Evolutionary conservation across 92 coral and sea anemone species (phyloP), one percentile per base, ranked within the genome.

Genomic region (Heliopora coerulea): DNA sequence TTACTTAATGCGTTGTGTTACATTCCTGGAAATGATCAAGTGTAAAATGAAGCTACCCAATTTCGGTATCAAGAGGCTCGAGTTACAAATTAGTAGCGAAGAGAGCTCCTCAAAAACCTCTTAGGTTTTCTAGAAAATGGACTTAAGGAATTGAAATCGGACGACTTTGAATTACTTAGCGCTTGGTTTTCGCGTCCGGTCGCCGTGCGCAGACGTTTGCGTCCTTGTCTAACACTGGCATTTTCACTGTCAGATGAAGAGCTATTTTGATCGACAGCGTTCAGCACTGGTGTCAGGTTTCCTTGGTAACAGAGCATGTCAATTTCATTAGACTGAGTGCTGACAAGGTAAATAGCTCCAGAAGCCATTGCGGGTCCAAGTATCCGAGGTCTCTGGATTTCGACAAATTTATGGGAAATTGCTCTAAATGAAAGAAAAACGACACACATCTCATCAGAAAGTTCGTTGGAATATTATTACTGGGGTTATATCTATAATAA

Each of bases 241-340:
- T 56, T 3, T 6, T 56, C 30, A 12, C 12, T 23, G 12, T 23
- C 28, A 23, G 61, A 56, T 8, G 33, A 56, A 9, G 61, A 56
- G 8, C 30, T 23, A 28, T 56, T 56, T 56, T 56, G 61, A 8
- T 56, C 61, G 30, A 56, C 61, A 28, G 30, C 33, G 77, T 1
- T 52, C 5, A 70, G 77, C 5, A 70, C 49, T 19, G 77, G 48
- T 27, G 77, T 31, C 28, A 70, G 63, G 75, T 80, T 90, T 63
- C 96, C 99, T 79, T 95, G 96, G 84, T 90, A 95, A 81, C 99
- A 95, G 11, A 95, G 89, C 79, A 95, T 62, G 58, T 90, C 88
- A 9, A 95, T 90, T n/a, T 88, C 87, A 39, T 95, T 97, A 10
- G 89, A 86, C 59, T 88, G 46, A 54, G 99, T 85, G 52, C 96